These are phyloP conservation scores for Teleogryllus occipitalis DNA, from an alignment of 1,140 invertebrate genomes.

Conservation along the genomic window DNA sequence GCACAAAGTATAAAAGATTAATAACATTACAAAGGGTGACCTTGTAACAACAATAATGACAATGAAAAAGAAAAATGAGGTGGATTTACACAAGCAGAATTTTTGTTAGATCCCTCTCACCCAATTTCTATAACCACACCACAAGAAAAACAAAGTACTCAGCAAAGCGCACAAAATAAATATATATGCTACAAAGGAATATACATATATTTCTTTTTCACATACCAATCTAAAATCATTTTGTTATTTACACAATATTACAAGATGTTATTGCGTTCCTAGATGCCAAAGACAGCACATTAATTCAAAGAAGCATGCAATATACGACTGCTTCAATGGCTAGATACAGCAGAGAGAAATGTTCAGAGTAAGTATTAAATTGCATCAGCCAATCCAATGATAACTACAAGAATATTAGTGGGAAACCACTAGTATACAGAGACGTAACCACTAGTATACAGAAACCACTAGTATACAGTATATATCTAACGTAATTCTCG, in stretches of 20 bases:
- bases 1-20: too few relatives aligned
- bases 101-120: too few relatives aligned
- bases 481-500: too few relatives aligned
- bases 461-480: too few relatives aligned
- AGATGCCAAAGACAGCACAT: constrained; percentile 3
- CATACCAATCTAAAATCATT: not conserved
- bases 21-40: too few relatives aligned
- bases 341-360: not conserved
- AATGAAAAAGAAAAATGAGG: too few relatives aligned
- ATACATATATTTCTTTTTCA: not conserved
- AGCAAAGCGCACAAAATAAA: not conserved
- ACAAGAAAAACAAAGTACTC: not conserved
- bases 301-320: not conserved
- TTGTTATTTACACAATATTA: not conserved
- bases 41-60: too few relatives aligned
- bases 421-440: not conserved
- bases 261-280: not conserved
- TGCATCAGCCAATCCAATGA: not conserved
- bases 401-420: not conserved
- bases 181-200: not conserved
- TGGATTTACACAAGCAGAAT: too few relatives aligned
- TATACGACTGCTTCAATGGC: not conserved
- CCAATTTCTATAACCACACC: too few relatives aligned
- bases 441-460: too few relatives aligned
- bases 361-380: not conserved